Base-by-base conservation (phyloP, 2,888 invertebrate genomes). In the Frankliniella fusca region DNA sequence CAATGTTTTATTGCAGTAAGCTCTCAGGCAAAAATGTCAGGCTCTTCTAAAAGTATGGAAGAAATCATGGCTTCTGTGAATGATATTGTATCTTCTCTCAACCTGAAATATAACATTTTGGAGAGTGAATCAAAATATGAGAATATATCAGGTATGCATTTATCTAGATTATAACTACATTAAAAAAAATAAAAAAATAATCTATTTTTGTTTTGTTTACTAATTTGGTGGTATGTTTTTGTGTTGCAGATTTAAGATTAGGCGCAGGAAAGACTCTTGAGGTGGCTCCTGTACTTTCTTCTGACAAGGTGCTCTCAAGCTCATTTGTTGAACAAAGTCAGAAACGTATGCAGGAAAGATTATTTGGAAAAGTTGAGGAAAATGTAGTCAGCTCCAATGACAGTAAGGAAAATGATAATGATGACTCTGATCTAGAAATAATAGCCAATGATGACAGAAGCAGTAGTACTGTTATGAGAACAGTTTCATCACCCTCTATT, bases 21-120 rank as follows among this genome's bases (percentile, higher is more conserved):
- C 23, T 9, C 70, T 76, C 23, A 76, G 2, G 23, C 8, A 11
- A 12, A 10, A 23, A n/a, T 27, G 10, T 10, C 27, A 7, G 27
- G 27, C 9, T 76, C 70, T 27, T 76, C 27, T 27, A 76, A 23
- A 12, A 76, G 27, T 27, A 76, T 76, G 70, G 27, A 76, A 27
- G 70, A 76, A 76, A 76, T 76, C 23, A 76, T 76, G 70, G 70
- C 70, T 27, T 76, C 70, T 23, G 27, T 27, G 12, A 76, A 76
- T 27, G 70, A 76, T 76, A 76, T 76, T 76, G 70, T 76, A 76
- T n/a, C 70, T 27, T 76, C 70, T 9, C 70, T 76, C 9, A 76
- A 76, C 27, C n/a, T 27, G 27, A 76, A 76, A 76, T 76, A 76
- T 23, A 76, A 76, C 11, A 76, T 76, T 9, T 76, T 76, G 27